These are phyloP conservation scores for Noctua comes DNA, from an alignment of 2,888 invertebrate species.

Conservation along the genomic window DNA sequence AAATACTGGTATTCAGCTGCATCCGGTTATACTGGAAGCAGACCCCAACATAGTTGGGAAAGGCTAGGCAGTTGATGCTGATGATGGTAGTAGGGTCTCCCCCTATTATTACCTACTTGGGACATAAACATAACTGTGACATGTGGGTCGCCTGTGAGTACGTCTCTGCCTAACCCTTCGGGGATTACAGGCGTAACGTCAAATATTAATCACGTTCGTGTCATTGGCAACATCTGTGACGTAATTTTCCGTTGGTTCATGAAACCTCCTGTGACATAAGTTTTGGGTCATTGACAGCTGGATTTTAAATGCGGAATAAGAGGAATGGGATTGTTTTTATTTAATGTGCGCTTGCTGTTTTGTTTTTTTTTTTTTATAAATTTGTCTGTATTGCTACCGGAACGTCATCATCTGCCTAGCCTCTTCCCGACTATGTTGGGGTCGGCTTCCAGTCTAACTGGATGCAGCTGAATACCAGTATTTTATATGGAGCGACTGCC, in stretches of 20 bases:
- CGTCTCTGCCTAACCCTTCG: not conserved
- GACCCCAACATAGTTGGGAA: too few relatives aligned
- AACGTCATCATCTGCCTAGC: too few relatives aligned
- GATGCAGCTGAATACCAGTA: too few relatives aligned
- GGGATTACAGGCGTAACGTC: not conserved
- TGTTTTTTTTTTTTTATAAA: not conserved
- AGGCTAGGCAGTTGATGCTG: too few relatives aligned
- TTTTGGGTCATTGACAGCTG: conserved; percentile 28
- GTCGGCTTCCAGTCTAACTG: too few relatives aligned
- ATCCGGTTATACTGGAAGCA: too few relatives aligned
- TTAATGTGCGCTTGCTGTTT: not conserved
- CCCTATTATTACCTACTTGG: not conserved
- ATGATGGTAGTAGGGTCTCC: too few relatives aligned
- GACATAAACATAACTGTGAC: too few relatives aligned
- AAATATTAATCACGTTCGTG: conserved; percentile 46
- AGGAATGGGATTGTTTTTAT: too few relatives aligned
- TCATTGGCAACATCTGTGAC: conserved; percentile 54
- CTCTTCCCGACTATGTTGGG: too few relatives aligned
- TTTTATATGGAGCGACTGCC: too few relatives aligned
- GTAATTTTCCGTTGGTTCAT: conserved; percentile 30
- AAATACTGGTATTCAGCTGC: too few relatives aligned
- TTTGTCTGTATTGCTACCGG: not conserved
- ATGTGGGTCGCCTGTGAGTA: not conserved
- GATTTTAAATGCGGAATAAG: conserved; percentile 34
- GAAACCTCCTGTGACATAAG: conserved; percentile 25